A percentile compares a stretch with the other conserved stretches of the same genome.
These are phyloP conservation scores for Willisornis vidua DNA, from an alignment of 2,113 vertebrate species.

Conservation along the genomic window DNA sequence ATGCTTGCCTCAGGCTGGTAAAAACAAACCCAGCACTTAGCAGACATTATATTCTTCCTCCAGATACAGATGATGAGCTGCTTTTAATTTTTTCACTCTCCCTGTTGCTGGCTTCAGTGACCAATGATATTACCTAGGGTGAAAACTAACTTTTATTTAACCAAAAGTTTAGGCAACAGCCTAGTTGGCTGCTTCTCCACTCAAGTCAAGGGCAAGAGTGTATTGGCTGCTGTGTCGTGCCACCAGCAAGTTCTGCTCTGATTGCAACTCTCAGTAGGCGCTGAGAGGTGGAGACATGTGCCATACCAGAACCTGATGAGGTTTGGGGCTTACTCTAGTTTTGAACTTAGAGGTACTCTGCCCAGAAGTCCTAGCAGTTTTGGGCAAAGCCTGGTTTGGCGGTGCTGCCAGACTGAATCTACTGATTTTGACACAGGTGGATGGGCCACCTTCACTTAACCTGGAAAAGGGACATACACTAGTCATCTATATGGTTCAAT, in stretches of 20 bases:
- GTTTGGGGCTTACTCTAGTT: neutral
- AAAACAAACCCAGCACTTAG: neutral
- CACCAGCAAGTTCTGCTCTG: neutral
- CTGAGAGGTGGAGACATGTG: neutral
- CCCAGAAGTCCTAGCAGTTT: neutral
- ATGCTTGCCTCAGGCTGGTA: neutral
- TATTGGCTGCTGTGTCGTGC: neutral
- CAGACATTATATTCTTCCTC: neutral
- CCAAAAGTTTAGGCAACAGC: fast-evolving
- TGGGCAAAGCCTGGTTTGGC: neutral
- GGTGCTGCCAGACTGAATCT: neutral
- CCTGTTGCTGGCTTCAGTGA: neutral
- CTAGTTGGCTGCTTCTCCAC: fast-evolving
- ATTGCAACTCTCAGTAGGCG: neutral
- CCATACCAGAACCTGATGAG: neutral
- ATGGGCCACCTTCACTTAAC: neutral
- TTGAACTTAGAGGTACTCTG: neutral
- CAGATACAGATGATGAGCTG: neutral
- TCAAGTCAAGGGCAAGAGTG: neutral
- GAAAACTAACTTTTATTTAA: neutral
- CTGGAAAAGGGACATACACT: neutral
- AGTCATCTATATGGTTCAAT: neutral
- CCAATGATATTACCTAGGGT: neutral
- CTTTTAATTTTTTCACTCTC: neutral
- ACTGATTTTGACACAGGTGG: neutral